Base-by-base conservation (phyloP, 2,113 vertebrate genomes). In the Caretta caretta region DNA sequence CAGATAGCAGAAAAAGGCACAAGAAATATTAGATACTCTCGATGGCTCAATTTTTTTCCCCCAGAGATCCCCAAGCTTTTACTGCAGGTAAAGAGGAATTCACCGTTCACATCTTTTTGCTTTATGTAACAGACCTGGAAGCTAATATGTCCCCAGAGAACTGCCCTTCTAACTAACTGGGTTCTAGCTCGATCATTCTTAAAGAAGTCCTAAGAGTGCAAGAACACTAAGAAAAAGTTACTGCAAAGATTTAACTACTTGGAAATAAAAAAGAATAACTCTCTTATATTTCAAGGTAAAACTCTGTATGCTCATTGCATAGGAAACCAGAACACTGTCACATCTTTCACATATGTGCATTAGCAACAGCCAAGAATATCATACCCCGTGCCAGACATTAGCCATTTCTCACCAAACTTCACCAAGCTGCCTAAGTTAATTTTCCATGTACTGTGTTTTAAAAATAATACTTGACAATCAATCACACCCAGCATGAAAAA, bases 21-120 rank as follows among this genome's bases (percentile, higher is more conserved):
- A 97, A 95, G 84, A 96, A 96, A 92, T 19, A 75, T 1, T 7
- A n/a, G 25, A 8, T 4, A 78, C 81, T 81, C 93, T 89, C 86
- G 57, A 48, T 31, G 54, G 78, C 12, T 93, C 81, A 65, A 94
- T 93, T 86, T 93, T 51, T 56, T 16, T 56, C 65, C 0, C 1
- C 0, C 1, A 48, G 50, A 89, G 19, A 59, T 8, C 88, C 27
- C 51, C 35, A 29, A 50, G 8, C 35, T 51, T 50, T 81, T n/a
- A 29, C 0, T 57, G 42, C 76, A 51, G 80, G 87, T 62, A 86
- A 75, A 80, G 42, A 87, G 29, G 4, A 92, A 96, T 76, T 94
- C 90, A 89, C 85, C 92, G 96, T 98, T 96, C 96, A 96, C 96
- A 90, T 91, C 94, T 89, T 91, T 89, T 38, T 88, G 76, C 83